Evolutionary conservation across 2,888 invertebrate species (phyloP), one percentile per base, ranked within the genome.

Genomic region (Dysmachus trigonus): DNA sequence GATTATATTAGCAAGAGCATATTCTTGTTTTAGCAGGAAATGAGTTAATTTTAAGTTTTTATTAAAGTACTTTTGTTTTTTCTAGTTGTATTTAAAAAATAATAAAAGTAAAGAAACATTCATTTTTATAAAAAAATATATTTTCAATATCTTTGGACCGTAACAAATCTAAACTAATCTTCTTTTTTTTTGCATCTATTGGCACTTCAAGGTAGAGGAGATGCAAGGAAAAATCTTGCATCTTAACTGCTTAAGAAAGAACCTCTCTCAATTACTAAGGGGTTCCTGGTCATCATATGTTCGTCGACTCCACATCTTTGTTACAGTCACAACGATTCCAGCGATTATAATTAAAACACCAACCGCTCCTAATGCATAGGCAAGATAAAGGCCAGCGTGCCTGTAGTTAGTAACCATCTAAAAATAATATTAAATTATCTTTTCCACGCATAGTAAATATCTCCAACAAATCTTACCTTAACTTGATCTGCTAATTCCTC

Each of bases 401-500:
- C 89, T 88, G 18, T 92, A 86, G 76, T 90, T 89, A 4, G 91
- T 86, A 8, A 90, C 91, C 88, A 92, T 86, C 92, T 92, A 72
- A 1, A 88, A 85, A 88, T 84, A 85, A 85, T 74, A 35, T 82
- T 76, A 47, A 85, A 27, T 35, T 35, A 33, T 27, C 10, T 31
- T 71, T 38, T 71, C n/a, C n/a, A 13, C 38, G 51, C 41, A 2
- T 51, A 77, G 38, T 38, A 5, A 3, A 76, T 51, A 51, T 76
- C 15, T 1, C n/a, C 0, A 35, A 35, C 10, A 8, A 62, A 62
- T 62, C 62, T 27, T 22, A 92, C 91, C 89, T 88, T 92, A 0
- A 91, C 90, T 86, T 88, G 89, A 35, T 88, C 87, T 2, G 95
- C 94, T 88, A 95, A 93, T 33, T 94, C 92, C 4, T 93, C 91